Evolutionary conservation across 2,888 invertebrate genomes (phyloP).

Genomic region (Trachelus tabidus): DNA sequence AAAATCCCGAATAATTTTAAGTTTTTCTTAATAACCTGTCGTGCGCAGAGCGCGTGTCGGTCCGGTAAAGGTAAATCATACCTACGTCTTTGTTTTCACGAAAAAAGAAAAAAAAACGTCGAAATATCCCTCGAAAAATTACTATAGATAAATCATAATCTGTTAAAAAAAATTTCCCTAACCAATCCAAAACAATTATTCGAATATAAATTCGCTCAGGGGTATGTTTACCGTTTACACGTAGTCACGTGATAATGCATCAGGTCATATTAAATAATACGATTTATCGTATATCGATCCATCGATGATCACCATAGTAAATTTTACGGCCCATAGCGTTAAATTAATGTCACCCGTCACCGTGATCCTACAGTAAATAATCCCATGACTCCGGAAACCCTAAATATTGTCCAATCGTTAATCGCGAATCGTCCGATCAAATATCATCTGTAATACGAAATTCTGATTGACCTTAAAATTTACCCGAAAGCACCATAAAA

Average conservation of each 20-base stretch:
- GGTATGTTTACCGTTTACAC: background rate
- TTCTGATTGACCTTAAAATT: background rate
- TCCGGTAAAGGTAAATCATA: no score
- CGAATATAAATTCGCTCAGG: background rate
- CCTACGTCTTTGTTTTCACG: no score
- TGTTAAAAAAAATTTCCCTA: background rate
- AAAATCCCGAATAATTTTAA: background rate
- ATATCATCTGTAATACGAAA: background rate
- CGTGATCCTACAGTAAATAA: background rate
- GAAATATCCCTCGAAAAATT: background rate
- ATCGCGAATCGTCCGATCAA: background rate
- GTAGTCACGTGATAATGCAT: background rate
- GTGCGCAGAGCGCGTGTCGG: no score
- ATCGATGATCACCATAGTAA: background rate
- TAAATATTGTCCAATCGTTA: background rate
- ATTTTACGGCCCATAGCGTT: background rate
- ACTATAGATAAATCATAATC: background rate
- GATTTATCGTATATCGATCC: background rate
- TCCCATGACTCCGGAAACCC: background rate
- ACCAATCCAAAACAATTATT: background rate
- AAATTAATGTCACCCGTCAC: background rate
- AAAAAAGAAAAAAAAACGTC: background rate
- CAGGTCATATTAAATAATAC: background rate
- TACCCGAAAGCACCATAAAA: background rate
- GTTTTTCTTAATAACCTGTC: background rate